phyloP scores from a whole-genome alignment of 2,113 vertebrate species.

The Siniperca chuatsi region DNA sequence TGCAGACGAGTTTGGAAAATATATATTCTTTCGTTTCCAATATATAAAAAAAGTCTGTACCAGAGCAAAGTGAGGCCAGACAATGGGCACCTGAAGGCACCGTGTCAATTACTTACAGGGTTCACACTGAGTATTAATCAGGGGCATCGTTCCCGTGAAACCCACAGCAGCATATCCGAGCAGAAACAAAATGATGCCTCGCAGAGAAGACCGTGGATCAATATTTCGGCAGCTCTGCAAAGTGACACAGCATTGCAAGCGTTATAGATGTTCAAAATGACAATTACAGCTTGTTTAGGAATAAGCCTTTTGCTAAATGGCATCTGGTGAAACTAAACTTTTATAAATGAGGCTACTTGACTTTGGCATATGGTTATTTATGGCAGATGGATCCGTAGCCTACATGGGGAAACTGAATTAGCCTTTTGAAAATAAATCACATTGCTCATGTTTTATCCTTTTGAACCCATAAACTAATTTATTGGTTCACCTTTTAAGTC shows the following conservation, averaged over 20 bases:
- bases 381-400: neutral
- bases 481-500: constrained; percentile 49
- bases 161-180: constrained; percentile 90
- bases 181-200: constrained; percentile 91
- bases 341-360: constrained; percentile 66
- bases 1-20: neutral
- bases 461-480: constrained; percentile 42
- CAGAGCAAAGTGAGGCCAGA: constrained; percentile 16
- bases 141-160: constrained; percentile 86
- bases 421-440: constrained; percentile 65
- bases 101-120: constrained; percentile 88
- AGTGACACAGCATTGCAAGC: constrained; percentile 85
- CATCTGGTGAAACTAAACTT: constrained; percentile 66
- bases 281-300: constrained; percentile 64
- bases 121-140: constrained; percentile 94
- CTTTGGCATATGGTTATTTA: constrained; percentile 40
- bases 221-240: constrained; percentile 90
- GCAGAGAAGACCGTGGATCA: constrained; percentile 91
- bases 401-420: constrained; percentile 64
- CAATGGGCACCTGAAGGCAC: constrained; percentile 33
- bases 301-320: constrained; percentile 58
- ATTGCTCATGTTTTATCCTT: constrained; percentile 45
- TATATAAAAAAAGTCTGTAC: neutral
- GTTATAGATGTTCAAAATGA: constrained; percentile 70
- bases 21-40: neutral